phyloP scores from a whole-genome alignment of 2,797 vertebrate species.

The Sphenopsis melanotis region DNA sequence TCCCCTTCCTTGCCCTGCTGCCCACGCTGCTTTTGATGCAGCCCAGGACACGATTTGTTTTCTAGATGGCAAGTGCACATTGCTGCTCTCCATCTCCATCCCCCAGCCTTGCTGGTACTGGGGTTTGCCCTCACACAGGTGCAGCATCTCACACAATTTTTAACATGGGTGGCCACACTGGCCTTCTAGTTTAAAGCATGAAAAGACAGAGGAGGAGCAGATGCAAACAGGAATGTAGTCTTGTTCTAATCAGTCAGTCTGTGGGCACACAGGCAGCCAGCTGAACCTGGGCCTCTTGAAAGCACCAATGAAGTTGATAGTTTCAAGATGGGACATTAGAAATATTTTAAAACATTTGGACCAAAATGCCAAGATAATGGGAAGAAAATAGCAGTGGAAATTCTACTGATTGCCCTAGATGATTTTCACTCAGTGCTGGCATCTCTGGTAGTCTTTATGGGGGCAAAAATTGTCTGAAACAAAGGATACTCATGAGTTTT shows the following conservation, averaged over 20 bases:
- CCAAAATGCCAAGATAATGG: neutral
- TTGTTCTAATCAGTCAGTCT: neutral
- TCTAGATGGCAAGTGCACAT: no score
- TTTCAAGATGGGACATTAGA: neutral
- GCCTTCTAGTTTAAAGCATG: neutral
- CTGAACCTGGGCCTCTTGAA: neutral
- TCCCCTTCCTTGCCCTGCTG: neutral
- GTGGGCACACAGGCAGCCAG: neutral
- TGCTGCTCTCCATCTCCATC: neutral
- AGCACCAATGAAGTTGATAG: neutral
- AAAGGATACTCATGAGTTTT: neutral
- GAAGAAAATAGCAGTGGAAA: neutral
- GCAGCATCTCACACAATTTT: neutral
- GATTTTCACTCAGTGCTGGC: neutral
- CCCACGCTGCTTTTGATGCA: rapidly evolving
- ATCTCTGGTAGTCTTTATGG: neutral
- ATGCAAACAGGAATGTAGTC: neutral
- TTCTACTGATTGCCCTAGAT: neutral
- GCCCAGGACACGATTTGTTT: neutral
- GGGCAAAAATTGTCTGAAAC: neutral
- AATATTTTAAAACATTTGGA: neutral
- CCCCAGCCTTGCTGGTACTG: neutral
- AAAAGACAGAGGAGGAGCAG: neutral
- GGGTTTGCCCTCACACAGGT: neutral
- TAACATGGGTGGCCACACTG: neutral